Base-by-base conservation (phyloP, 1,140 invertebrate genomes). In the Drosophila bifasciata region DNA sequence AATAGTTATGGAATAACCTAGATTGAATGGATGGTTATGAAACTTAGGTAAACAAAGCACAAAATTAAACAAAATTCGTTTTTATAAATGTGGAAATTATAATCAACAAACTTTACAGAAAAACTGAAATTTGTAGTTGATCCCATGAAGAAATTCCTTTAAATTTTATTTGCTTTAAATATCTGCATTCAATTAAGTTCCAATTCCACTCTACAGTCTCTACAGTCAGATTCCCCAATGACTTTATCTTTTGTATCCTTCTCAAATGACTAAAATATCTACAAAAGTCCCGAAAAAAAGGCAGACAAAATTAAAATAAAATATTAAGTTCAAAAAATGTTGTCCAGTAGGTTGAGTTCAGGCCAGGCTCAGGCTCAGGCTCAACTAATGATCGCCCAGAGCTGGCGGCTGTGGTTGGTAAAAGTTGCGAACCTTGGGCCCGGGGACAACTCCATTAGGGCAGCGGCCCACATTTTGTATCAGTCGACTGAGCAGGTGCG, bases 371-470 rank as follows among this genome's bases (percentile, higher is more conserved):
- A n/a, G n/a, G n/a, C n/a, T n/a, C n/a, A n/a, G 19, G 15, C 48
- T 11, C 61, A 50, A 41, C 69, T 86, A 85, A 77, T 73, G 81
- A 56, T 46, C 44, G 64, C 80, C 68, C 58, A 55, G 52, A 67
- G 76, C 32, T 13, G 11, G 23, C 75, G 23, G 40, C 32, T 45
- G 59, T 43, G 44, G 50, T 1, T 56, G 45, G 53, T 60, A 61
- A 80, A 77, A 71, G 52, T 58, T 58, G 58, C 44, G 43, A 71
- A 39, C 70, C 57, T 73, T 72, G 59, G 52, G 57, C 60, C 57
- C 43, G 63, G 55, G 74, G 59, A 84, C 80, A 79, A 77, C 81
- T 85, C 73, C 80, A 85, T 86, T 80, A 85, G 81, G 74, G 67
- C 81, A 59, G 81, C 81, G 62, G 81, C 81, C 81, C 77, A 85